These are phyloP conservation scores for Diabrotica virgifera DNA, from an alignment of 1,140 invertebrate genomes.

Conservation along the genomic window DNA sequence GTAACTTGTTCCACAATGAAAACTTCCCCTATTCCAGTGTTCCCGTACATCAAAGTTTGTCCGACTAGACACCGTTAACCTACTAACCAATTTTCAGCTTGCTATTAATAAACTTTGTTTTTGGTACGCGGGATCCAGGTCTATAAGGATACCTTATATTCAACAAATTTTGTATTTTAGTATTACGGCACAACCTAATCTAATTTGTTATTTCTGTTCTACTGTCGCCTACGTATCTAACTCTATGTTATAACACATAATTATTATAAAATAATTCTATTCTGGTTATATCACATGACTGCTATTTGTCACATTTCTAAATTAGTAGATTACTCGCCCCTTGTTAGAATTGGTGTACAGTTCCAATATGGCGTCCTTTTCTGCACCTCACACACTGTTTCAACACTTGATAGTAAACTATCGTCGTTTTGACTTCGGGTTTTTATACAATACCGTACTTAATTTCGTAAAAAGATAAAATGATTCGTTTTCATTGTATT, in stretches of 20 bases:
- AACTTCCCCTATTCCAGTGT: no score
- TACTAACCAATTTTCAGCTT: no score
- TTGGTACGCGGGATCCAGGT: no score
- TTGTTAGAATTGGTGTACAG: conserved; percentile 37
- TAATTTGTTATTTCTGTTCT: conserved; percentile 11
- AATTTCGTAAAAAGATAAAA: no score
- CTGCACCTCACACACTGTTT: conserved; percentile 38
- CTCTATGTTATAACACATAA: conserved; percentile 42
- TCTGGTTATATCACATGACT: conserved; percentile 41
- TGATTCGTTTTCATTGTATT: no score
- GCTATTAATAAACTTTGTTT: no score
- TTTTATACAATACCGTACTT: no score
- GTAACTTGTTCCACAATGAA: no score
- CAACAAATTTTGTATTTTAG: conserved; percentile 8
- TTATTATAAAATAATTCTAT: conserved; percentile 25
- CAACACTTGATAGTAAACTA: conserved; percentile 31
- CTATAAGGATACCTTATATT: no score
- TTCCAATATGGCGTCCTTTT: conserved; percentile 38
- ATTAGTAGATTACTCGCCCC: conserved; percentile 45
- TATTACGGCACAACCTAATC: background rate
- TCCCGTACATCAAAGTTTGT: no score
- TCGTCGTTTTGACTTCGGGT: background rate
- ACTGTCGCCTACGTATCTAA: conserved; percentile 27
- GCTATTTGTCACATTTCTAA: conserved; percentile 38
- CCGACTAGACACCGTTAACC: no score